Conservation (phyloP, 1,140 invertebrate genomes). For the Fopius arisanus region DNA sequence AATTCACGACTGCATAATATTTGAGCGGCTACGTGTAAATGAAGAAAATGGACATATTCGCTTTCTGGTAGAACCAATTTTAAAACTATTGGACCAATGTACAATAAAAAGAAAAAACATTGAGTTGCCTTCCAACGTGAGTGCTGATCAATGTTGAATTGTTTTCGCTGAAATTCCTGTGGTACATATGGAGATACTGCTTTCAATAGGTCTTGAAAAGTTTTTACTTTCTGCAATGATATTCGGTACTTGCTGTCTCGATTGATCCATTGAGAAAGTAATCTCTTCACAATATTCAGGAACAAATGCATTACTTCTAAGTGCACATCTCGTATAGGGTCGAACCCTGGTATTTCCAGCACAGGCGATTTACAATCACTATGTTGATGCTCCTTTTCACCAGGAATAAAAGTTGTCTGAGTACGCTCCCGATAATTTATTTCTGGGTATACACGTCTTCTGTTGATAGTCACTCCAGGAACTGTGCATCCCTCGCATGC, state of each 20-base stretch:
- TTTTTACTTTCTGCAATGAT: background rate
- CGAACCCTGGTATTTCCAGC: background rate
- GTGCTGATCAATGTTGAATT: background rate
- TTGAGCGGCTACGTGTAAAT: background rate
- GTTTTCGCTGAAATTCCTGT: slow-evolving; percentile 20
- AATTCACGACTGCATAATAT: background rate
- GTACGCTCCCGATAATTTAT: background rate
- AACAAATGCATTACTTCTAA: background rate
- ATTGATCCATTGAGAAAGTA: background rate
- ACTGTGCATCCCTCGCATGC: background rate
- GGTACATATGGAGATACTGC: background rate
- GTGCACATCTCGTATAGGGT: background rate
- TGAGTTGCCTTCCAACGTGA: slow-evolving; percentile 6
- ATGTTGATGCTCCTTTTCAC: background rate
- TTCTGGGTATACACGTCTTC: background rate
- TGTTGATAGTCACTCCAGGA: background rate
- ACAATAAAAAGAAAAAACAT: slow-evolving; percentile 16
- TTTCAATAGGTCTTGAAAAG: background rate
- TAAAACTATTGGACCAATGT: background rate
- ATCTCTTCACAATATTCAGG: background rate
- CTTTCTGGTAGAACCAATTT: background rate
- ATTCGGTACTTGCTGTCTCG: background rate
- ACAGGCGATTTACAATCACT: background rate
- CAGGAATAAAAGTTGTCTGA: background rate
- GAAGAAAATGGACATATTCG: slow-evolving; percentile 18